Base-by-base conservation (phyloP, 2,888 invertebrate genomes). In the Steinernema carpocapsae region DNA sequence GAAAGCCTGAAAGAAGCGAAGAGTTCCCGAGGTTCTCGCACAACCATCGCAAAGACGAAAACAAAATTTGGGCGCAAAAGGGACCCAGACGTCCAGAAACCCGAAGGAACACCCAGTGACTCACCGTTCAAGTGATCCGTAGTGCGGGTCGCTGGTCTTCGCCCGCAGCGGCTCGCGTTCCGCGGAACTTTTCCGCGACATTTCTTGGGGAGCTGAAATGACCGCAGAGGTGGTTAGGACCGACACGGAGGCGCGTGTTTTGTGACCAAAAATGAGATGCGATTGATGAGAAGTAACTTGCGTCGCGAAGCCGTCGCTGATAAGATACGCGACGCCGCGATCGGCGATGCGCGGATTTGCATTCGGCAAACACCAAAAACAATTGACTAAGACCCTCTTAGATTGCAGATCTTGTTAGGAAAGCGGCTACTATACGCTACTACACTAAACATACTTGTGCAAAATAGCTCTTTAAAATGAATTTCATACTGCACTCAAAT, bases 241-340 rank as follows among this genome's bases (percentile, higher is more conserved):
- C 48, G 19, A 48, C 48, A 48, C 48, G 19, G 14, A 4, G 10
- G 19, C 48, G 48, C 17, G 48, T 48, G 48, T 48, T 48, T 48
- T 48, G 48, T 48, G 48, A 48, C 48, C 17, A 19, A 48, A 43
- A 48, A 48, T 48, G 17, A 48, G 17, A n/a, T n/a, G 48, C 48
- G 48, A 48, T 3, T 14, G 48, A 19, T 4, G 48, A 19, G 48
- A 17, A 48, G 48, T n/a, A 37, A 37, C 37, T 10, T 19, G 48
- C 48, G 48, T 48, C 48, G 48, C 48, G 48, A 48, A 48, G 48
- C 19, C n/a, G 17, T 14, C 4, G 48, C 48, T 48, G 48, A 48
- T 48, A 48, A 48, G 48, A 48, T 48, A 48, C 48, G 48, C 17
- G 48, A 48, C 48, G 48, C 48, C n/a, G n/a, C 48, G 48, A 48